A percentile compares a stretch with the other conserved stretches of the same genome.
phyloP scores from a whole-genome alignment of 2,888 invertebrate species.

The Leptura quadrifasciata region DNA sequence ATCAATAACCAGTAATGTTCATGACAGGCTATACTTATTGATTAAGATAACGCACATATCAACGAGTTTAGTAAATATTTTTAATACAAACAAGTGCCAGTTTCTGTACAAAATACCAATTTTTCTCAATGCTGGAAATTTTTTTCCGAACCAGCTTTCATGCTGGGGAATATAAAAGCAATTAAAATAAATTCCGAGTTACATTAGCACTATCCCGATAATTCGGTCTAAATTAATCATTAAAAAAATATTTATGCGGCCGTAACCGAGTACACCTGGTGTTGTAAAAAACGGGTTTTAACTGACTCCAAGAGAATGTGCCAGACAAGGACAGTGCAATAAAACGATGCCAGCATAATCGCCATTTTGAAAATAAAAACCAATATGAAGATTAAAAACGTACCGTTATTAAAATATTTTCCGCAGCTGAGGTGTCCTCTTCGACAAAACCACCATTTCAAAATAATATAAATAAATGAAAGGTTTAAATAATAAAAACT shows the following conservation, averaged over 20 bases:
- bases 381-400: constrained; percentile 56
- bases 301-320: constrained; percentile 33
- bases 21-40: background rate
- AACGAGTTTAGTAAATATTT: too few relatives aligned
- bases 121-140: background rate
- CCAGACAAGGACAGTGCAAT: constrained; percentile 54
- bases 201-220: constrained; percentile 20
- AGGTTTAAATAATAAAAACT: constrained; percentile 75
- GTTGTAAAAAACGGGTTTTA: constrained; percentile 38
- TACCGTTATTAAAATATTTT: constrained; percentile 40
- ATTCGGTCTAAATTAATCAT: constrained; percentile 42
- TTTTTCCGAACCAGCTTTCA: background rate
- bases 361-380: constrained; percentile 60
- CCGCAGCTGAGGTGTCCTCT: constrained; percentile 20
- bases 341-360: constrained; percentile 49
- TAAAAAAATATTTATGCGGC: constrained; percentile 40
- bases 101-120: background rate
- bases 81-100: background rate
- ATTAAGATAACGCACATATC: too few relatives aligned
- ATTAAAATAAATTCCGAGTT: constrained; percentile 27
- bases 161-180: background rate
- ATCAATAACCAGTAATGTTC: background rate
- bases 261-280: constrained; percentile 47
- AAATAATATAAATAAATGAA: constrained; percentile 69
- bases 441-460: constrained; percentile 37